Evolutionary conservation across 2,888 invertebrate species (phyloP).

Genomic region (Lepidonotus clava): DNA sequence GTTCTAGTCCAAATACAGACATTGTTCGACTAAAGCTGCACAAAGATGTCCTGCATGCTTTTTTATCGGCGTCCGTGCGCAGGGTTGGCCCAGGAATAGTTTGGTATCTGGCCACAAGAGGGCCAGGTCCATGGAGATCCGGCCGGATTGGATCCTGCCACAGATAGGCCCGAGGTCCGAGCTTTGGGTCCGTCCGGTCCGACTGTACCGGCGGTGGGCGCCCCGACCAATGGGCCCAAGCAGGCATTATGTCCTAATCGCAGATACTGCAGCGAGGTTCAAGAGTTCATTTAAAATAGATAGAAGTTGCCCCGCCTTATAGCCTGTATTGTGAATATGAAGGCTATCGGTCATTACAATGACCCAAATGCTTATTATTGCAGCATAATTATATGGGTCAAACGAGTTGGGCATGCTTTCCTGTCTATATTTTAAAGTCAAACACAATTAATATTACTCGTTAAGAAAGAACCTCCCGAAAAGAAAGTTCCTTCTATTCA

Average conservation of each 20-base stretch:
- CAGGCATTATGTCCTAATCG: constrained; percentile 1
- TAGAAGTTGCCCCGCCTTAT: neutral
- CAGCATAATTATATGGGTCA: too few species aligned
- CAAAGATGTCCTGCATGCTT: too few species aligned
- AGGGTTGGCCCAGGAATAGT: neutral
- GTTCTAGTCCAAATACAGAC: too few species aligned
- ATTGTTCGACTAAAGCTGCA: too few species aligned
- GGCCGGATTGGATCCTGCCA: neutral
- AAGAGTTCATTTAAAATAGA: constrained; percentile 6
- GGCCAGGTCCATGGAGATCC: neutral
- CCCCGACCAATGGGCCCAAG: neutral
- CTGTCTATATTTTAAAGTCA: too few species aligned
- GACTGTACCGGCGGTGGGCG: neutral
- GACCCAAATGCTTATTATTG: too few species aligned
- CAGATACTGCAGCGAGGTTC: neutral
- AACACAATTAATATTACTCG: too few species aligned
- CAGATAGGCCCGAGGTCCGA: neutral
- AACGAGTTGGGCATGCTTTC: too few species aligned
- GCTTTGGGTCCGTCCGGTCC: neutral
- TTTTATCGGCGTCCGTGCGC: neutral
- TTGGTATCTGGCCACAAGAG: constrained; percentile 1
- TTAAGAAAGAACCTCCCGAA: too few species aligned
- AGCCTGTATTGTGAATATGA: neutral
- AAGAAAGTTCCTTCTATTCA: too few species aligned
- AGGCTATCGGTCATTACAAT: constrained; percentile 10